phyloP scores from a whole-genome alignment of 2,113 vertebrate genomes.

The Porphyrio hochstetteri region DNA sequence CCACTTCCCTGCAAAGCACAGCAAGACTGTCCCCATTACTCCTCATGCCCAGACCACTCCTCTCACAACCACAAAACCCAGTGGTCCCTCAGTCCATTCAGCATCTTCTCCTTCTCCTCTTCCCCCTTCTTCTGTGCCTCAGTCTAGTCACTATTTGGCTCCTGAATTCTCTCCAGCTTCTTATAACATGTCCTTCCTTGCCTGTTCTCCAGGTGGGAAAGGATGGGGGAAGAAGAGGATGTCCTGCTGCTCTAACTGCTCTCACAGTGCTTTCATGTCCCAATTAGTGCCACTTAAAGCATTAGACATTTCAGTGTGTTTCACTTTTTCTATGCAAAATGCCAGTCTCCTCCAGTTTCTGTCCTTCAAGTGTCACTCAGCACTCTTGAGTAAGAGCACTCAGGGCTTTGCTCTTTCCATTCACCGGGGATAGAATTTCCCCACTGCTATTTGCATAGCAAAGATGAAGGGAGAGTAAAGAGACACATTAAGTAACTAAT shows the following conservation, averaged over 20 bases:
- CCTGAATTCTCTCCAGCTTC: neutral
- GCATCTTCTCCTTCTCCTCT: neutral
- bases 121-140: neutral
- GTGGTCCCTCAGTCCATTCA: too few species aligned
- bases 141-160: neutral
- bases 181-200: neutral
- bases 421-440: neutral
- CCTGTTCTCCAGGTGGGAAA: neutral
- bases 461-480: neutral
- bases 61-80: neutral
- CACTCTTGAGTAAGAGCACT: neutral
- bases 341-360: neutral
- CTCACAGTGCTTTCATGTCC: neutral
- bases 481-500: neutral
- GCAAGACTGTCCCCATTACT: neutral
- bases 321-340: neutral
- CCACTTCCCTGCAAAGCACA: rapidly evolving
- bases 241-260: neutral
- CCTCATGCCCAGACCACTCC: neutral
- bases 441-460: conserved; percentile 15
- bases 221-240: neutral
- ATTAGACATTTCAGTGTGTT: neutral
- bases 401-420: rapidly evolving
- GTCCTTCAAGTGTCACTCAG: neutral
- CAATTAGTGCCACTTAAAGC: neutral